Evolutionary conservation across 2,797 vertebrate species (phyloP).

Genomic region (Pipistrellus nathusii): DNA sequence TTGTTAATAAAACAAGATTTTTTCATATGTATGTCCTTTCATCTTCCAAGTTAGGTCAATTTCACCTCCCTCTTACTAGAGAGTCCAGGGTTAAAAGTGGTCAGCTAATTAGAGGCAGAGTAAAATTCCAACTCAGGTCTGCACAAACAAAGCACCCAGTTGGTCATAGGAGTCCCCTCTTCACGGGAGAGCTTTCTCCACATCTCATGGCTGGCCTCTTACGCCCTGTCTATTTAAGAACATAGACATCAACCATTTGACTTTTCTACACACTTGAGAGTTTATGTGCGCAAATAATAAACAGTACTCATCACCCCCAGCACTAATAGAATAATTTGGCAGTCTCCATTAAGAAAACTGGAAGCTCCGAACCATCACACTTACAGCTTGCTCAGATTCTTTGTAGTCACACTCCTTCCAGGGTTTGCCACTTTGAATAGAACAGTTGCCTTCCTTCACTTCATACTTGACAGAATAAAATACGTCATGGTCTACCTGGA

Average conservation of each 20-base stretch:
- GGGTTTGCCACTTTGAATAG: conserved; percentile 80
- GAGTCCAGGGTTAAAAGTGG: not conserved
- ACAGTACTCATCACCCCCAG: not conserved
- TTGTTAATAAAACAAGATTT: not conserved
- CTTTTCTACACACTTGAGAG: not conserved
- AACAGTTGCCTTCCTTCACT: conserved; percentile 90
- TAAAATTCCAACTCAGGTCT: not conserved
- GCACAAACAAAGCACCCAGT: not conserved
- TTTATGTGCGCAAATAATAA: not conserved
- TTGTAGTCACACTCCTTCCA: conserved; percentile 93
- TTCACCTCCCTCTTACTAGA: not conserved
- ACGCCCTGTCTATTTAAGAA: not conserved
- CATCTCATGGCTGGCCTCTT: not conserved
- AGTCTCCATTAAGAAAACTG: not conserved
- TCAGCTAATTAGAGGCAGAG: not conserved
- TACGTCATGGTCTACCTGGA: conserved; percentile 83
- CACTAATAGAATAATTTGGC: not conserved
- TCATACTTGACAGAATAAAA: conserved; percentile 89
- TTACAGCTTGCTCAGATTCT: conserved; percentile 79
- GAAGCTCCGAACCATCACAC: conserved; percentile 76
- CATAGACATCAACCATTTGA: not conserved
- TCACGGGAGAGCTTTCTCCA: not conserved
- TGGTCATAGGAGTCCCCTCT: not conserved
- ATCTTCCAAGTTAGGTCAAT: not conserved
- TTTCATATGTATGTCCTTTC: not conserved